Evolutionary conservation across 2,797 vertebrate genomes (phyloP), one percentile per base, ranked within the genome.

Genomic region (Crocidura indochinensis): DNA sequence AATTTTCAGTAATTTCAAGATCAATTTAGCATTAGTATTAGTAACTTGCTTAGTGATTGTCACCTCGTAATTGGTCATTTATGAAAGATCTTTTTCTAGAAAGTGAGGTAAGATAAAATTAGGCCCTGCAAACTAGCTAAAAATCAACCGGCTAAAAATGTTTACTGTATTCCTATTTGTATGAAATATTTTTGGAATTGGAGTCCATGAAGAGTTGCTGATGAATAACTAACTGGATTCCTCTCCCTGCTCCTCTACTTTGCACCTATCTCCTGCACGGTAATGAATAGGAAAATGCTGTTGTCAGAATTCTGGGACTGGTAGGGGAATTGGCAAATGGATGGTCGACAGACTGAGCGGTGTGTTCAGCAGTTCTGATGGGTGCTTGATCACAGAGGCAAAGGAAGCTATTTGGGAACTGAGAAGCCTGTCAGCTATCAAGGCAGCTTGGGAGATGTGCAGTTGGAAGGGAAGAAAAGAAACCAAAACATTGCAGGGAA

Each of bases 51-150:
- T 7, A 46, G 19, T 84, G 20, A 31, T 87, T 90, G 69, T 6
- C 31, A n/a, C 46, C 3, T 73, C 87, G 26, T 87, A 92, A 79
- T 24, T 91, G 27, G 31, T 65, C 12, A 69, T 67, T 9, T 71
- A 29, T 87, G 64, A 64, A 92, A 69, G 4, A 76, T 93, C 62
- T 75, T 91, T 87, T 84, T 88, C 26, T 44, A 89, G n/a, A 47
- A 65, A 65, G 10, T 76, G 14, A 49, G 38, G 79, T 49, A 84
- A 51, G 47, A 93, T 82, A 76, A 76, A 82, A 64, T 78, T 60
- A 90, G 77, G 2, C 4, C 51, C n/a, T 91, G 19, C 17, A 73
- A 49, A 38, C 14, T 78, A 83, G 38, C 38, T 38, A 38, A 38
- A 60, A 31, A 44, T 72, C 14, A 77, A 8, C 29, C 71, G 62